Percentiles rank a stretch among this genome's conserved stretches.
Conservation (phyloP, 2,797 vertebrate genomes). For the Syndactyla subalaris region DNA sequence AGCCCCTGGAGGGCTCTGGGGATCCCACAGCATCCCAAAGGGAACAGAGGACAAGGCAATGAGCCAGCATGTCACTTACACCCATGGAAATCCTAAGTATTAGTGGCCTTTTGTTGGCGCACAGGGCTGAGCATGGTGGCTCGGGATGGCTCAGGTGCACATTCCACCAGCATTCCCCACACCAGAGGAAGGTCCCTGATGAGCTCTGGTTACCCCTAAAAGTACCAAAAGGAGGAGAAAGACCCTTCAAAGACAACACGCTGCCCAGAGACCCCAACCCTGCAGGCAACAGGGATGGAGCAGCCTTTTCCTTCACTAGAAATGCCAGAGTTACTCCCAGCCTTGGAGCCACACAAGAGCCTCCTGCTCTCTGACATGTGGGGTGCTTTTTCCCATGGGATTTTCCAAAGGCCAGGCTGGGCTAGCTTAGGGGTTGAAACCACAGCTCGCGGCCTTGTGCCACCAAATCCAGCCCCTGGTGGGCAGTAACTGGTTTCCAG, state of each 20-base stretch:
- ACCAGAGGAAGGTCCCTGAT: rapidly evolving
- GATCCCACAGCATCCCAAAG: not conserved
- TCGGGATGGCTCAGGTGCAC: rapidly evolving
- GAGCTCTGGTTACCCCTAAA: not conserved
- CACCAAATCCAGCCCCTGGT: not conserved
- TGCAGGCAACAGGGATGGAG: rapidly evolving
- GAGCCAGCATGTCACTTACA: not conserved
- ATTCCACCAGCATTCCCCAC: not conserved
- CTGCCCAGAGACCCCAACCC: not conserved
- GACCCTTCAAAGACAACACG: not conserved
- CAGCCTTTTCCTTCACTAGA: not conserved
- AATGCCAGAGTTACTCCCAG: conserved; percentile 29
- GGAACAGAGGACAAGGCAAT: rapidly evolving
- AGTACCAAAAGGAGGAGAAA: not conserved
- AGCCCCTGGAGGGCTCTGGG: not conserved
- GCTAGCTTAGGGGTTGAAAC: rapidly evolving
- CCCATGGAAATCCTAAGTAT: rapidly evolving
- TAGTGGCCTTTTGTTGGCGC: rapidly evolving
- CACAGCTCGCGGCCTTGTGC: not conserved
- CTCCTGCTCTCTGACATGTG: no score
- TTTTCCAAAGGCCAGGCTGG: not conserved
- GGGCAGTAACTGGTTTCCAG: not conserved
- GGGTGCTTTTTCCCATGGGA: not conserved
- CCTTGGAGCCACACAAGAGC: conserved; percentile 1
- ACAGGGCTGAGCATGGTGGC: rapidly evolving